Percentiles rank a stretch among this genome's conserved stretches.
These are phyloP conservation scores for Catostomus latipinnis DNA, from an alignment of 2,797 vertebrate species.

Conservation along the genomic window DNA sequence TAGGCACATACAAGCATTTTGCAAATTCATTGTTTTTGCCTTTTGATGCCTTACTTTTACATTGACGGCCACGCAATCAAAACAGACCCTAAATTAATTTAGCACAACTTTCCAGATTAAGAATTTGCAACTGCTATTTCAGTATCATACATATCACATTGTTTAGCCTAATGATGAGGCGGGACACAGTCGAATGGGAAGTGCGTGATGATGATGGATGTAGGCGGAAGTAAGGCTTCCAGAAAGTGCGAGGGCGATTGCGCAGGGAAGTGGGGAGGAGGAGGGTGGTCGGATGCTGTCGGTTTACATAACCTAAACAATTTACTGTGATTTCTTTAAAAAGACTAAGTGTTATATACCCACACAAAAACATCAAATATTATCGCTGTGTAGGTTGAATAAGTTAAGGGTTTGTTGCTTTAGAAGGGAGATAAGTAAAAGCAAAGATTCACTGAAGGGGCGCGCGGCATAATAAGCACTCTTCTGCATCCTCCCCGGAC, in stretches of 20 bases:
- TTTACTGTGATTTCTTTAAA: slow-evolving; percentile 7
- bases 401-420: background rate
- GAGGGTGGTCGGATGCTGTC: slow-evolving; percentile 28
- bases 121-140: background rate
- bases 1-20: background rate
- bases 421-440: background rate
- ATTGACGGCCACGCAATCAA: background rate
- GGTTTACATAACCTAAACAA: slow-evolving; percentile 18
- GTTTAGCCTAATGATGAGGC: background rate
- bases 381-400: background rate
- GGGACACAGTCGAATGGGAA: slow-evolving; percentile 43
- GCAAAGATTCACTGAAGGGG: background rate
- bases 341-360: background rate
- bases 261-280: slow-evolving; percentile 54
- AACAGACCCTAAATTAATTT: background rate
- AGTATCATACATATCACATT: background rate
- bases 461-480: background rate
- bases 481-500: slow-evolving; percentile 34
- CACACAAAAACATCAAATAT: background rate
- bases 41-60: background rate
- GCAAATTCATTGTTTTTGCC: background rate
- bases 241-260: slow-evolving; percentile 46
- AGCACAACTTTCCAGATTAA: background rate
- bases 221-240: slow-evolving; percentile 51
- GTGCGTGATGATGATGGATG: slow-evolving; percentile 37